Base-by-base conservation (phyloP, 2,888 invertebrate species). In the Petrolisthes cinctipes region DNA sequence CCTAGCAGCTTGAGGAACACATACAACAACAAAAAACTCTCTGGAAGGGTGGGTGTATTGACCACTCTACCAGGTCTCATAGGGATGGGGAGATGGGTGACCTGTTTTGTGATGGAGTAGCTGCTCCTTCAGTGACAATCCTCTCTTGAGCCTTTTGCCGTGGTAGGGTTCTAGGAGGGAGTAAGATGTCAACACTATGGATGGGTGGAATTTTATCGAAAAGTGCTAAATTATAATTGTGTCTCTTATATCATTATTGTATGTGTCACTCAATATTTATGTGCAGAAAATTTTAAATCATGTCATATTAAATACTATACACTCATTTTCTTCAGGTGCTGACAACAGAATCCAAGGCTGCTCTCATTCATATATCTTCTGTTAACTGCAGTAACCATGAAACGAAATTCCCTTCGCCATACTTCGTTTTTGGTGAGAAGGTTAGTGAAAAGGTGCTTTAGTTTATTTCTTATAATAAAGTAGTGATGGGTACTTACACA, bases 351-450 rank as follows among this genome's bases (percentile, higher is more conserved):
- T 97, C 97, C 86, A 98, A 97, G 92, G 95, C 97, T 0, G 99
- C 99, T 0, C 94, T 99, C 2, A 96, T 99, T 90, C 98, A 99
- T 93, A 99, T 99, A 93, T 97, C 98, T 0, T 99, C 99, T 0
- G 98, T 99, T 4, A 98, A 99, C 94, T 97, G 97, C 93, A 96
- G 95, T 91, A 97, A 96, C 92, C 94, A 95, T 83, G 96, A 96
- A 82, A 95, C 96, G 88, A 95, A 94, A 91, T 99, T 99, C 92
- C 96, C 97, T 0, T 98, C 97, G 91, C 99, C 99, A 0, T 96
- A 98, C 93, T 98, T 99, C 92, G 97, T 99, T 86, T 99, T 99
- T 93, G 98, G 99, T 0, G 99, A 99, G 94, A 99, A 99, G 90
- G 89, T 89, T 51, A 76, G 83, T 20, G 11, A 11, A 20, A 14